Percentiles rank a stretch among this genome's conserved stretches.
These are phyloP conservation scores for Girardinus metallicus DNA, from an alignment of 2,797 vertebrate genomes.

Conservation along the genomic window DNA sequence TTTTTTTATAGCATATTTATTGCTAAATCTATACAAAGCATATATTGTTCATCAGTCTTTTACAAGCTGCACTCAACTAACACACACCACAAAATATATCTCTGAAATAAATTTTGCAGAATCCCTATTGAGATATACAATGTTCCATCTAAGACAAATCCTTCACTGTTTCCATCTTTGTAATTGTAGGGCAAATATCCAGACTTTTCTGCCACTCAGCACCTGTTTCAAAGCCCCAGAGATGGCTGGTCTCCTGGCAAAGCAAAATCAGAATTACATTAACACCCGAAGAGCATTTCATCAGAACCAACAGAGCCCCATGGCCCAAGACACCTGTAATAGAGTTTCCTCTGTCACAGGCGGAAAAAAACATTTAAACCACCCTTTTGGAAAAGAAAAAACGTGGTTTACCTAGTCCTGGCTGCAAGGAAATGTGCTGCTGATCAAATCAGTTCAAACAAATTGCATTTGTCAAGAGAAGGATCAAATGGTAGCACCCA, in stretches of 20 bases:
- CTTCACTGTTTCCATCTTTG: conserved; percentile 64
- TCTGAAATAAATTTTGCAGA: conserved; percentile 39
- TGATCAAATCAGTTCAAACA: conserved; percentile 94
- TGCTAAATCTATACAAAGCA: conserved; percentile 20
- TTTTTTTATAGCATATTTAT: background rate
- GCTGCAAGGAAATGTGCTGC: conserved; percentile 86
- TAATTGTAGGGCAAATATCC: conserved; percentile 58
- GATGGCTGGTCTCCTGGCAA: conserved; percentile 63
- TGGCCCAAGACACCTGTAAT: conserved; percentile 93
- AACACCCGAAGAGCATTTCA: conserved; percentile 80
- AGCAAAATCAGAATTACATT: conserved; percentile 79
- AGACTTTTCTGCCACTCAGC: conserved; percentile 64
- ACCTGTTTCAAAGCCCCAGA: conserved; percentile 60
- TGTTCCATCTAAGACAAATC: conserved; percentile 52
- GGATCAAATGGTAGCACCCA: conserved; percentile 86
- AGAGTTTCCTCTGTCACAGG: conserved; percentile 87
- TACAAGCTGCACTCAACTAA: conserved; percentile 23
- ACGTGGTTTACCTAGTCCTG: conserved; percentile 86
- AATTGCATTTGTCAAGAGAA: conserved; percentile 92
- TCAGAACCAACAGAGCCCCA: conserved; percentile 70
- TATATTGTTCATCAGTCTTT: conserved; percentile 17
- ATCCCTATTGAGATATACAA: conserved; percentile 43
- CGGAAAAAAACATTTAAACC: conserved; percentile 90
- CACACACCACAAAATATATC: conserved; percentile 51
- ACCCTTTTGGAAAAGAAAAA: conserved; percentile 77